Evolutionary conservation across 2,888 invertebrate species (phyloP).

Genomic region (Galeruca laticollis): DNA sequence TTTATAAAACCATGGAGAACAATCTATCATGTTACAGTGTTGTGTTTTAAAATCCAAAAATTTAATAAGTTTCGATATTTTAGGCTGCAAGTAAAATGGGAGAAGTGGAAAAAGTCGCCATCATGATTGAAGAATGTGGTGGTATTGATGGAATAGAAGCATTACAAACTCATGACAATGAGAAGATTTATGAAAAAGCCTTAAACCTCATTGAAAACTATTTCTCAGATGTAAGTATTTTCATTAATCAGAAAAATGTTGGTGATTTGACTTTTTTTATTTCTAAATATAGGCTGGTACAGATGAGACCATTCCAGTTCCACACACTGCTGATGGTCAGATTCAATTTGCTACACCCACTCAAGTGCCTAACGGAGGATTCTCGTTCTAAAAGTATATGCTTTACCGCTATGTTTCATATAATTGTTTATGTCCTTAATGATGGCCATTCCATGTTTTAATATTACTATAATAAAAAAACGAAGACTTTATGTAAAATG

Average conservation of each 20-base stretch:
- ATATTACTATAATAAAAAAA: slow-evolving; percentile 21
- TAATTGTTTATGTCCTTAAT: slow-evolving; percentile 15
- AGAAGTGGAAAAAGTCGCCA: slow-evolving; percentile 80
- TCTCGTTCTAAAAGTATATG: slow-evolving; percentile 55
- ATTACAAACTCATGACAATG: slow-evolving; percentile 91
- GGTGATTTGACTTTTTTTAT: slow-evolving; percentile 1
- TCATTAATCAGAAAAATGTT: neutral
- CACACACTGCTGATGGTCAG: slow-evolving; percentile 57
- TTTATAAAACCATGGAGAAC: too few species aligned
- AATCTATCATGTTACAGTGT: neutral
- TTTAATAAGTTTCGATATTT: slow-evolving; percentile 43
- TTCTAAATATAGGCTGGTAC: neutral
- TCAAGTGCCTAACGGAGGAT: slow-evolving; percentile 61
- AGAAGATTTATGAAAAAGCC: slow-evolving; percentile 74
- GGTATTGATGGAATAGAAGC: slow-evolving; percentile 91
- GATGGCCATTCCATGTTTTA: slow-evolving; percentile 40
- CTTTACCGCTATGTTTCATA: neutral
- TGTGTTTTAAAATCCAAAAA: too few species aligned
- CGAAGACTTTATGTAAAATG: neutral
- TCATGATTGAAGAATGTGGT: slow-evolving; percentile 90
- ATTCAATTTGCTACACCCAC: slow-evolving; percentile 58
- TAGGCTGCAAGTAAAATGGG: slow-evolving; percentile 83
- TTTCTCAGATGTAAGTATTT: slow-evolving; percentile 62
- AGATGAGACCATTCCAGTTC: slow-evolving; percentile 44
- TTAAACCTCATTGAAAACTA: slow-evolving; percentile 64